Base-by-base conservation (phyloP, 2,113 vertebrate genomes). In the Sander lucioperca region DNA sequence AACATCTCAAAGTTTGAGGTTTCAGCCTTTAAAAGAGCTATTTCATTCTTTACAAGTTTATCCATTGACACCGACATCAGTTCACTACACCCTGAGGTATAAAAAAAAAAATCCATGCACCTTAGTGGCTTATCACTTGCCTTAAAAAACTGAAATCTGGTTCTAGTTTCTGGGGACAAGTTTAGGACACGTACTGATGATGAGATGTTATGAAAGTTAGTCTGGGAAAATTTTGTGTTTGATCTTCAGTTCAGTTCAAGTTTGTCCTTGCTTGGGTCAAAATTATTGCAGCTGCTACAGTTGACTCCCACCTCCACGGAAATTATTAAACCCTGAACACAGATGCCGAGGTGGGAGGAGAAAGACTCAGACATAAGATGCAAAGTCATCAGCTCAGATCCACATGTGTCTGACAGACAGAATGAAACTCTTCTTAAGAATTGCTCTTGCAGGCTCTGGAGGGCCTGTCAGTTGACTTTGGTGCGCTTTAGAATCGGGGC, bases 401-500 rank as follows among this genome's bases (percentile, higher is more conserved):
- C 65, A 82, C 54, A 72, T 77, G 62, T 54, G 69, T 90, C 75
- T 85, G 86, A 88, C 88, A 85, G 75, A 67, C 47, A 69, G 72
- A 88, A 81, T 69, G 74, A 91, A 86, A 80, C 57, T 67, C 77
- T 86, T 85, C 82, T 88, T 79, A 84, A 87, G 88, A 88, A 61
- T 27, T 66, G 74, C 85, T 88, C 77, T 80, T 69, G 81, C 72
- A 58, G 59, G 63, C 78, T 81, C 83, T 91, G 85, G 18, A 81
- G 68, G 77, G 59, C 64, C 80, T 91, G 88, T 87, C 88, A 88
- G 83, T 80, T 79, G 90, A 88, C 90, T 92, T 87, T 82, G 78
- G 82, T 83, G 85, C 9, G 59, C 84, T 88, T 91, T 90, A 86
- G 90, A 92, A 90, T 87, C 87, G 5, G 79, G 90, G 93, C 90